phyloP scores from a whole-genome alignment of 2,113 vertebrate genomes.

The Bubo scandiacus region DNA sequence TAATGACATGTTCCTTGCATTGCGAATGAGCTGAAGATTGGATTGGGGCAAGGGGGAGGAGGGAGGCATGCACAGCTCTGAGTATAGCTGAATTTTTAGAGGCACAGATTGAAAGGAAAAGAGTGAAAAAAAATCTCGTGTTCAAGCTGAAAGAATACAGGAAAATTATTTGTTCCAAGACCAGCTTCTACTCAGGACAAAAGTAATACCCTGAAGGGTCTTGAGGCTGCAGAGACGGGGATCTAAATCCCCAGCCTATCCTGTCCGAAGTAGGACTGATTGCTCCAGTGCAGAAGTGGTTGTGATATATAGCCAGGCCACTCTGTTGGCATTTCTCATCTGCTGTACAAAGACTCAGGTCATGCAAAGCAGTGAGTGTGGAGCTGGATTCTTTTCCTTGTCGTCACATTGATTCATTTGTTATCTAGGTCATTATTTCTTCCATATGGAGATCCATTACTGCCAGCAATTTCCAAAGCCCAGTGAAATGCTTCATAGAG shows the following conservation, averaged over 20 bases:
- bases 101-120: neutral
- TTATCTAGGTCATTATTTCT: neutral
- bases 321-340: neutral
- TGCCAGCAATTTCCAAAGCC: neutral
- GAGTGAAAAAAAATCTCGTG: neutral
- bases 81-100: neutral
- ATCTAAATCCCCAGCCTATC: neutral
- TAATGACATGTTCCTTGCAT: neutral
- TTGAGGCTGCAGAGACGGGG: neutral
- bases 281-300: neutral
- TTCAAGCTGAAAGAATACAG: neutral
- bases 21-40: neutral
- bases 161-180: neutral
- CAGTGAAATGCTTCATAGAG: neutral
- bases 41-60: neutral
- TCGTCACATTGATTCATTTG: neutral
- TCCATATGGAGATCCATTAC: neutral
- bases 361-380: neutral
- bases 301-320: neutral
- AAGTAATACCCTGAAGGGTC: neutral
- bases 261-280: neutral
- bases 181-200: neutral
- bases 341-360: neutral
- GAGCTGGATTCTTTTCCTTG: neutral
- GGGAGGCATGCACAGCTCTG: neutral